Evolutionary conservation across 2,113 vertebrate genomes (phyloP).

Genomic region (Misgurnus mizolepis): DNA sequence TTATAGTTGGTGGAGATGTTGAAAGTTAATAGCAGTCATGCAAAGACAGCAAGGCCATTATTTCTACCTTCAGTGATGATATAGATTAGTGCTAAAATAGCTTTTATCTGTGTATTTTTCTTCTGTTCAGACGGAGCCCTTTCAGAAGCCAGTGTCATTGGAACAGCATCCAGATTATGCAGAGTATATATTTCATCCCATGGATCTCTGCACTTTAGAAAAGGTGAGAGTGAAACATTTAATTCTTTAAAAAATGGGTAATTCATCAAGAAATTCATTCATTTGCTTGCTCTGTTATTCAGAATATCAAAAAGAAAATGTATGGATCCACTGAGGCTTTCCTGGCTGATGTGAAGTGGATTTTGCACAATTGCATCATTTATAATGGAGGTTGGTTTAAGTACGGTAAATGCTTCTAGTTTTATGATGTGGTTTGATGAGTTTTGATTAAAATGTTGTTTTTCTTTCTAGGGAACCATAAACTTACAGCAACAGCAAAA

Average conservation of each 20-base stretch:
- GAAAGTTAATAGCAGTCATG: not conserved
- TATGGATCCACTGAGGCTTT: slow-evolving; percentile 98
- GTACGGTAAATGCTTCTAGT: not conserved
- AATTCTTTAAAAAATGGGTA: not conserved
- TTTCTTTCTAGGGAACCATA: slow-evolving; percentile 90
- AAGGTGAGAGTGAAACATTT: slow-evolving; percentile 77
- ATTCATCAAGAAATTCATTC: not conserved
- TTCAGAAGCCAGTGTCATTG: slow-evolving; percentile 96
- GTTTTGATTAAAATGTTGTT: not conserved
- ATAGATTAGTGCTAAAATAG: not conserved
- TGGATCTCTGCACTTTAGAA: slow-evolving; percentile 98
- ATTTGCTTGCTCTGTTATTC: slow-evolving; percentile 2
- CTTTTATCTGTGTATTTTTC: slow-evolving; percentile 41
- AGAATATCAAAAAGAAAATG: slow-evolving; percentile 99
- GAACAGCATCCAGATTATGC: slow-evolving; percentile 98
- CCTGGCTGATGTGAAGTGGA: slow-evolving; percentile 98
- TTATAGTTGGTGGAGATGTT: not conserved
- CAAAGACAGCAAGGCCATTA: not conserved
- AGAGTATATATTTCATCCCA: slow-evolving; percentile 98
- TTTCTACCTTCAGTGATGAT: not conserved
- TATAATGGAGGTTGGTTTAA: slow-evolving; percentile 89
- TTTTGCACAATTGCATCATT: slow-evolving; percentile 99
- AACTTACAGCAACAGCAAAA: slow-evolving; percentile 97
- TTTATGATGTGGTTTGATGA: not conserved
- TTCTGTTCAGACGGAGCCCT: slow-evolving; percentile 88